A percentile compares a stretch with the other conserved stretches of the same genome.
Conservation (phyloP, 1,140 invertebrate species). For the Achatina immaculata region DNA sequence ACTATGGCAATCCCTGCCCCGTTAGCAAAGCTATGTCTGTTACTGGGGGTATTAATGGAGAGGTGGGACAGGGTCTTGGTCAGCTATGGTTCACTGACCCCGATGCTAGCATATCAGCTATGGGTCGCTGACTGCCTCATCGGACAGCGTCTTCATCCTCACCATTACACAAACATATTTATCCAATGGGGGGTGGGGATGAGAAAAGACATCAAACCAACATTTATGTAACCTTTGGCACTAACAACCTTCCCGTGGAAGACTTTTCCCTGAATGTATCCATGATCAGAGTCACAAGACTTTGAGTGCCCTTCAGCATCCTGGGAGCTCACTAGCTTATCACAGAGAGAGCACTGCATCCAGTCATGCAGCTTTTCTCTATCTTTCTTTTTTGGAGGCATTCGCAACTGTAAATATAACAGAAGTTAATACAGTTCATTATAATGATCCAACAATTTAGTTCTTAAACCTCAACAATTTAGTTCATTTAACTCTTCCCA, state of each 20-base stretch:
- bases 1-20: no score
- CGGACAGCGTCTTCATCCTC: no score
- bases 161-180: no score
- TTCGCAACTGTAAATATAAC: background rate
- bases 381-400: constrained; percentile 36
- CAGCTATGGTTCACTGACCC: no score
- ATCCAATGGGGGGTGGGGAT: no score
- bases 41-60: no score
- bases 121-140: no score
- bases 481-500: no score
- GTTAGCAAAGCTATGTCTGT: no score
- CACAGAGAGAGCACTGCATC: constrained; percentile 31
- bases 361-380: constrained; percentile 17
- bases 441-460: background rate
- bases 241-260: constrained; percentile 24
- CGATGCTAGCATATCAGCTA: no score
- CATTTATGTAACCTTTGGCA: background rate
- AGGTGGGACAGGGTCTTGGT: no score
- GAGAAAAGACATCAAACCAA: background rate
- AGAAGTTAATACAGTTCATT: background rate
- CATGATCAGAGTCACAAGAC: constrained; percentile 26
- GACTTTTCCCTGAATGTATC: constrained; percentile 2
- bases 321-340: constrained; percentile 1
- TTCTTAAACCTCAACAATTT: background rate
- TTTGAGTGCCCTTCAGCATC: constrained; percentile 22